Base-by-base conservation (phyloP, 2,888 invertebrate genomes). In the Amblyjoppa fuscipennis region DNA sequence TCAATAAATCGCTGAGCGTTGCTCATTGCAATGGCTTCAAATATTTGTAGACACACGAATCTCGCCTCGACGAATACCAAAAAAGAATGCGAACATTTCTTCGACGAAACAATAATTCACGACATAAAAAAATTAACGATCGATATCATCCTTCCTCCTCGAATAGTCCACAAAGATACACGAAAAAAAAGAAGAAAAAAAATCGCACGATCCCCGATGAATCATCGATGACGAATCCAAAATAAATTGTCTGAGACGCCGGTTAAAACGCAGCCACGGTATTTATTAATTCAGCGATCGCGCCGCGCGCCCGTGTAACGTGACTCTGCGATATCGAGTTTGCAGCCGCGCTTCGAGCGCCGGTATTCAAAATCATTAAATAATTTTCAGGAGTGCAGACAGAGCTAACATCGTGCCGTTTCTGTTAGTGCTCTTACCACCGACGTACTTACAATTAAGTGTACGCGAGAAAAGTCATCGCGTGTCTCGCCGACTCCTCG, bases 401-500 rank as follows among this genome's bases (percentile, higher is more conserved):
- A 45, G 38, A 25, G 45, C 25, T 11, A 6, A 49, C 45, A 49
- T 41, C 25, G 59, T 49, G 49, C 25, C 11, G 59, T 3, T 25
- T 11, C 11, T 20, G 20, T 64, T 6, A n/a, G 59, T 25, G 59
- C 59, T 56, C 41, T 34, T 34, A 20, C 53, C 16, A 38, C 59
- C 28, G 59, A 61, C 49, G 68, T 41, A 41, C 45, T 74, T 59
- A 53, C 68, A 79, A 74, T 79, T 74, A 70, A 74, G 53, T 38
- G 34, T 69, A 70, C 69, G 74, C 74, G 83, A 73, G 77, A 51
- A 78, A 74, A 78, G 78, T 83, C 49, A 78, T 83, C 74, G 83
- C 83, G 83, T 83, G 83, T 79, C 74, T 49, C 45, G 74, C 73
- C 53, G 31, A 20, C 31, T 69, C 49, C 20, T 34, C 11, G 34